Evolutionary conservation across 2,797 vertebrate species (phyloP).

Genomic region (Microchirus variegatus): DNA sequence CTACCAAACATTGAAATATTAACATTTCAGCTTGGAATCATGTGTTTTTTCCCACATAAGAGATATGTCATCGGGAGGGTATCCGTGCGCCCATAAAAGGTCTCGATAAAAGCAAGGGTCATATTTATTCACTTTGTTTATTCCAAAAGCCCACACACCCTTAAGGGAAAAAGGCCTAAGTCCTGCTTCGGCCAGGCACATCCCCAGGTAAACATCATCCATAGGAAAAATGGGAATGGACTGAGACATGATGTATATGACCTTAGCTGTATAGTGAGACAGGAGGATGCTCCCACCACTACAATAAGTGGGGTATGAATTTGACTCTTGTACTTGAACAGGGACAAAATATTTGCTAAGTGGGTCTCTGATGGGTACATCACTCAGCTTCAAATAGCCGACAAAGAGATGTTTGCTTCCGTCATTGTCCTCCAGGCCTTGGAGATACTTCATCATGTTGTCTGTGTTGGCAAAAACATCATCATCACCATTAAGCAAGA

Average conservation of each 20-base stretch:
- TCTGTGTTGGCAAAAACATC: conserved; percentile 85
- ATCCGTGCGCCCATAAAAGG: conserved; percentile 79
- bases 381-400: conserved; percentile 80
- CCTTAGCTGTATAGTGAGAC: not conserved
- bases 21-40: not conserved
- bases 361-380: conserved; percentile 63
- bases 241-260: not conserved
- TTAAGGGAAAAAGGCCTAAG: not conserved
- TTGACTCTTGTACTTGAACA: conserved; percentile 70
- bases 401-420: conserved; percentile 76
- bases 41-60: not conserved
- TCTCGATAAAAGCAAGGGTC: conserved; percentile 55
- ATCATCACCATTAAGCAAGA: too few relatives aligned
- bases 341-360: conserved; percentile 86
- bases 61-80: not conserved
- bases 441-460: conserved; percentile 79
- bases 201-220: not conserved
- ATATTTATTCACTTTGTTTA: not conserved
- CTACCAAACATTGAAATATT: too few relatives aligned
- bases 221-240: not conserved
- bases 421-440: conserved; percentile 26
- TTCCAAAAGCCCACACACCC: not conserved
- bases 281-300: not conserved
- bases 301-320: not conserved
- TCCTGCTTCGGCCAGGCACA: not conserved